Evolutionary conservation across 2,797 vertebrate species (phyloP), one percentile per base, ranked within the genome.

Genomic region (Chanos chanos): DNA sequence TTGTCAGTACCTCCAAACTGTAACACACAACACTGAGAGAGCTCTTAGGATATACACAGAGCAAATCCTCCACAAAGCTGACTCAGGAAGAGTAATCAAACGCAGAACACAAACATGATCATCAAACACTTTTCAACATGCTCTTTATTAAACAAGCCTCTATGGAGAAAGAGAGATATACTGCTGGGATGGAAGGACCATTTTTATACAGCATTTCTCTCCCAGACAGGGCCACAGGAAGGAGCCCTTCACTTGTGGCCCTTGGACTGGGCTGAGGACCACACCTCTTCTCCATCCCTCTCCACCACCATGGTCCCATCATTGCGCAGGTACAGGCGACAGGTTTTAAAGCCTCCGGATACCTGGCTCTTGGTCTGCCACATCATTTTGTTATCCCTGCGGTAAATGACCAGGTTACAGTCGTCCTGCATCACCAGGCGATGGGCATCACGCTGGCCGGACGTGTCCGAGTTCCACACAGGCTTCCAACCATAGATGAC

Each of bases 21-120:
- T n/a, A n/a, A n/a, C n/a, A n/a, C n/a, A n/a, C n/a, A n/a, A n/a
- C n/a, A n/a, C n/a, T n/a, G n/a, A n/a, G n/a, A n/a, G n/a, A n/a
- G n/a, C n/a, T n/a, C n/a, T n/a, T n/a, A n/a, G n/a, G n/a, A n/a
- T n/a, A n/a, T n/a, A n/a, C n/a, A n/a, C n/a, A n/a, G n/a, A n/a
- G 1, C 68, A 60, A 1, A 71, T 71, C 30, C 72, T 71, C 51
- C 18, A 25, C 5, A 49, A 74, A 1, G 45, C 74, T 10, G 68
- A 74, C 2, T 61, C 64, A 5, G 74, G 71, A 9, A 68, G 68
- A 25, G 68, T 74, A 13, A 61, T 60, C 18, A 58, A 31, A 33
- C 74, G 74, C 53, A 68, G 47, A 30, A 68, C 74, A 15, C 4
- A 28, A 28, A 28, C 28, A 28, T 28, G 5, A 28, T 28, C 25